Evolutionary conservation across 2,888 invertebrate genomes (phyloP).

Genomic region (Drosophila hamatofila): DNA sequence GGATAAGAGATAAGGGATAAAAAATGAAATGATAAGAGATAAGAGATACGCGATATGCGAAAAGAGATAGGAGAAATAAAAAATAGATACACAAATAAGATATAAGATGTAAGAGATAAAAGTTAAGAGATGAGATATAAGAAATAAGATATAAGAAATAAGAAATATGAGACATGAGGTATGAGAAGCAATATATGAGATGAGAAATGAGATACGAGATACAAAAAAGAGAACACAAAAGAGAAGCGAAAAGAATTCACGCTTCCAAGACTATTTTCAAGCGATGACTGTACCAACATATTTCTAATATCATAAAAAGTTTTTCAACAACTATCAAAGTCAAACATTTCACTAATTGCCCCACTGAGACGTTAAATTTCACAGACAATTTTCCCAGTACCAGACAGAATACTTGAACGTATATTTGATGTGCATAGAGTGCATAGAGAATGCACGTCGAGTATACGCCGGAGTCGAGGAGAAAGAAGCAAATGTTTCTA

Average conservation of each 20-base stretch:
- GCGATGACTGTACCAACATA: neutral
- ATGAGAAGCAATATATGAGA: neutral
- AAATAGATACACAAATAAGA: neutral
- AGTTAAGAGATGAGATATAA: neutral
- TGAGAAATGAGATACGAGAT: no score
- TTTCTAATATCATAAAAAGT: neutral
- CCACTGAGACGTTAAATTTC: conserved; percentile 20
- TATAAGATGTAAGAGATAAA: neutral
- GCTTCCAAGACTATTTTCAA: neutral
- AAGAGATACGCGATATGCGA: neutral
- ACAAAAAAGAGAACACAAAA: neutral
- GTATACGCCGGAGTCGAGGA: conserved; percentile 49
- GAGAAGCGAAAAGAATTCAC: neutral
- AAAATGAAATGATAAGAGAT: neutral
- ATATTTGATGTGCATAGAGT: neutral
- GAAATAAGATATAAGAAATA: neutral
- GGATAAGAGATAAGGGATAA: neutral
- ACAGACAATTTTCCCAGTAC: conserved; percentile 19
- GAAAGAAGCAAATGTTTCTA: conserved; percentile 21
- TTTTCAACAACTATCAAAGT: conserved; percentile 2
- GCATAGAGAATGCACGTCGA: conserved; percentile 19
- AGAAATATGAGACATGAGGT: neutral
- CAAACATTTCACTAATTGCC: conserved; percentile 36
- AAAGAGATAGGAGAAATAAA: neutral
- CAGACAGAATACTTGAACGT: neutral